Base-by-base conservation (phyloP, 2,797 vertebrate genomes). In the Cetoscarus ocellatus region DNA sequence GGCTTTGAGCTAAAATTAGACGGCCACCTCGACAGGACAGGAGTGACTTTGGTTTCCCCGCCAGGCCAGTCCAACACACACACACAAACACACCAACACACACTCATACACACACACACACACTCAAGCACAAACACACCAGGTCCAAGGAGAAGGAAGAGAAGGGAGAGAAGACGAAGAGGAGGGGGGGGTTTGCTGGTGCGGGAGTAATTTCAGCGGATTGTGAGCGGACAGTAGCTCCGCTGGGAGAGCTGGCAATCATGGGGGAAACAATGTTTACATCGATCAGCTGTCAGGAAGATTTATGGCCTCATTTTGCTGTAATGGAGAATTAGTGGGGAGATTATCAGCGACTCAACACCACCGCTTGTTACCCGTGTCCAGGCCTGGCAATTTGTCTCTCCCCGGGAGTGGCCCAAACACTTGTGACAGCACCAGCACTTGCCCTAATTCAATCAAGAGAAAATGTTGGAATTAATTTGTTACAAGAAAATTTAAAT, bases 241-340 rank as follows among this genome's bases (percentile, higher is more conserved):
- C 97, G 79, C 94, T 94, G 98, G 98, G 98, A 99, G 95, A 95
- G 94, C 97, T 97, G 97, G 97, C 98, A 99, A 99, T 99, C 98
- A 98, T 94, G 97, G 96, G 96, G 97, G 98, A 99, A 99, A 99
- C 98, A 99, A 99, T 99, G 98, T 99, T 99, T 98, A 98, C 98
- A 99, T 99, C 98, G 98, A 99, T 99, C 98, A 99, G 96, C 98
- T 99, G 98, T 99, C 98, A 98, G 92, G 95, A 97, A 99, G 98
- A 99, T 99, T 99, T 99, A 99, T 99, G 98, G 97, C 97, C 98
- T 99, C 98, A 99, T 99, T 99, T 99, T 98, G 98, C 97, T 98
- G 98, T 99, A 99, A 99, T 99, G 97, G 98, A 99, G 98, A 99
- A 99, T 99, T 99, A 99, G 98, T 98, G 98, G 97, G 95, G 97